phyloP scores from a whole-genome alignment of 2,113 vertebrate genomes.

The Rafetus swinhoei region DNA sequence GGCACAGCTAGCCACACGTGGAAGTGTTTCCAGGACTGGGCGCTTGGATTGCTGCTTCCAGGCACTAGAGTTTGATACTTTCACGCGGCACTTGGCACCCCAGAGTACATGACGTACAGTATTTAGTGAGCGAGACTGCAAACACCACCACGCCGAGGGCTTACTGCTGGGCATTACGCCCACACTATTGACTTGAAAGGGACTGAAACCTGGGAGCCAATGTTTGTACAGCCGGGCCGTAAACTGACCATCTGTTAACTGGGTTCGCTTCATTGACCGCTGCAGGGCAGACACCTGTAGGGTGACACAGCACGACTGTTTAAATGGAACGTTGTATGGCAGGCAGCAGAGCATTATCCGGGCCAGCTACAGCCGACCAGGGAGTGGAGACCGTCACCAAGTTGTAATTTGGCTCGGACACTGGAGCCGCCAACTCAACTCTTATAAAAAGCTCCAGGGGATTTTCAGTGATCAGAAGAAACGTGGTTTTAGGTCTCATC shows the following conservation, averaged over 20 bases:
- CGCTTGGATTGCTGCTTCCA: neutral
- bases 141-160: neutral
- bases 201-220: fast-evolving
- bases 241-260: neutral
- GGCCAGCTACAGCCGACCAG: neutral
- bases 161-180: neutral
- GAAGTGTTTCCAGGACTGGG: neutral
- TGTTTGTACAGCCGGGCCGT: fast-evolving
- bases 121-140: fast-evolving
- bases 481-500: neutral
- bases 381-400: neutral
- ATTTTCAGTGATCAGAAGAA: neutral
- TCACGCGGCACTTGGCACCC: neutral
- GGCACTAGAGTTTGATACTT: neutral
- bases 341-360: neutral
- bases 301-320: neutral
- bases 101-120: neutral
- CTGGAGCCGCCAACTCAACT: neutral
- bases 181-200: neutral
- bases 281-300: neutral
- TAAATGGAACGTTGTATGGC: neutral
- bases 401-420: neutral
- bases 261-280: neutral
- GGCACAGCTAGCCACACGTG: neutral
- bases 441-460: neutral